phyloP scores from a whole-genome alignment of 2,888 invertebrate species.

The Drosophila imparisetae region DNA sequence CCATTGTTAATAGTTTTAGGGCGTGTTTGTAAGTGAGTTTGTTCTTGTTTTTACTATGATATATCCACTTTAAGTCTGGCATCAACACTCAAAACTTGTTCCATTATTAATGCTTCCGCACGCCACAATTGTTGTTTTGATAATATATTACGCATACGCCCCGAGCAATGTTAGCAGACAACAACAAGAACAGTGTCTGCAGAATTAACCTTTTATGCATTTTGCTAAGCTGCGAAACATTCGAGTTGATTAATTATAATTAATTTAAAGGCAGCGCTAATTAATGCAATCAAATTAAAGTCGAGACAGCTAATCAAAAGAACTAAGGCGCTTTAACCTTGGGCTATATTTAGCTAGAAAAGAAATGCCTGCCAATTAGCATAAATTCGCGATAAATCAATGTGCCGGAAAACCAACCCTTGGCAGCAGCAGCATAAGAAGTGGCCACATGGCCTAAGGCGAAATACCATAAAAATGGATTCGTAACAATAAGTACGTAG shows the following conservation, averaged over 20 bases:
- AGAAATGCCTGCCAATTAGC: slow-evolving; percentile 67
- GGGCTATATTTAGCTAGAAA: slow-evolving; percentile 57
- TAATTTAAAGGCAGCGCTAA: slow-evolving; percentile 58
- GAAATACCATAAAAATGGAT: slow-evolving; percentile 34
- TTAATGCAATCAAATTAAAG: slow-evolving; percentile 47
- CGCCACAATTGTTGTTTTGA: slow-evolving; percentile 44
- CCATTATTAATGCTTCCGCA: slow-evolving; percentile 28
- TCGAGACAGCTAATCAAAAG: slow-evolving; percentile 42
- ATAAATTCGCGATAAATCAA: slow-evolving; percentile 72
- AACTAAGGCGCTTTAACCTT: slow-evolving; percentile 13
- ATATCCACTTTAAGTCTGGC: slow-evolving; percentile 17
- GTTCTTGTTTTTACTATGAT: slow-evolving; percentile 26
- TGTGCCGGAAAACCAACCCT: slow-evolving; percentile 20
- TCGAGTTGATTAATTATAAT: slow-evolving; percentile 61
- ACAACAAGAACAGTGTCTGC: slow-evolving; percentile 2
- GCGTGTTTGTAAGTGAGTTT: slow-evolving; percentile 7
- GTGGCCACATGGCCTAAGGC: slow-evolving; percentile 16
- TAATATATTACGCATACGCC: slow-evolving; percentile 58
- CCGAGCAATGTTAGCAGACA: slow-evolving; percentile 4
- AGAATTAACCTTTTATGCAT: slow-evolving; percentile 13
- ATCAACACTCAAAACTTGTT: slow-evolving; percentile 49
- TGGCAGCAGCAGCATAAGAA: not conserved
- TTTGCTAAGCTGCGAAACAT: slow-evolving; percentile 13
- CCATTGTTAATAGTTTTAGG: slow-evolving; percentile 21
- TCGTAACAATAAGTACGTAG: slow-evolving; percentile 36